Evolutionary conservation across 2,797 vertebrate species (phyloP).

Genomic region (Melanitta fusca): DNA sequence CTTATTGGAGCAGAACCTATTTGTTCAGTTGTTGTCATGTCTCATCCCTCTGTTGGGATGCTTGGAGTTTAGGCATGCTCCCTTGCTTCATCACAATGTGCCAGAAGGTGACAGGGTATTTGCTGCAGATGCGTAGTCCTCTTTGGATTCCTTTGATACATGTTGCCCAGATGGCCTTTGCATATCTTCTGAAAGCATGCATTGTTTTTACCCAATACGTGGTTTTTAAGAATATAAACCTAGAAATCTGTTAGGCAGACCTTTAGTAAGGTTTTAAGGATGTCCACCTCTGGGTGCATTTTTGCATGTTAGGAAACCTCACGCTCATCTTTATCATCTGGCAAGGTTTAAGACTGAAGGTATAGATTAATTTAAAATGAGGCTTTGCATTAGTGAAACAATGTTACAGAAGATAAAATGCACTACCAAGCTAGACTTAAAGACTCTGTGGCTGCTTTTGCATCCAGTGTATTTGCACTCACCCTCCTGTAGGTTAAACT

Average conservation of each 20-base stretch:
- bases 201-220: fast-evolving
- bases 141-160: background rate
- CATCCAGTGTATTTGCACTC: background rate
- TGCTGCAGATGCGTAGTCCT: background rate
- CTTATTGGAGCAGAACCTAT: background rate
- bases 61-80: background rate
- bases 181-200: background rate
- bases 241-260: background rate
- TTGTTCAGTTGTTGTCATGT: background rate
- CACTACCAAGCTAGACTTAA: background rate
- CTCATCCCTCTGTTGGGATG: background rate
- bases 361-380: background rate
- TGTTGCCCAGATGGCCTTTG: background rate
- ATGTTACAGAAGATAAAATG: background rate
- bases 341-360: background rate
- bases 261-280: background rate
- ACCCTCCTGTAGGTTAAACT: background rate
- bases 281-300: background rate
- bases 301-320: background rate
- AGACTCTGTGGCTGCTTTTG: background rate
- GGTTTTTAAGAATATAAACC: fast-evolving
- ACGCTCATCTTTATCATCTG: background rate
- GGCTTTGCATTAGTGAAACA: background rate
- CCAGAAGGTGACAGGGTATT: background rate
- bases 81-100: background rate